Evolutionary conservation across 2,113 vertebrate species (phyloP), one percentile per base, ranked within the genome.

Genomic region (Tyrannus savana): DNA sequence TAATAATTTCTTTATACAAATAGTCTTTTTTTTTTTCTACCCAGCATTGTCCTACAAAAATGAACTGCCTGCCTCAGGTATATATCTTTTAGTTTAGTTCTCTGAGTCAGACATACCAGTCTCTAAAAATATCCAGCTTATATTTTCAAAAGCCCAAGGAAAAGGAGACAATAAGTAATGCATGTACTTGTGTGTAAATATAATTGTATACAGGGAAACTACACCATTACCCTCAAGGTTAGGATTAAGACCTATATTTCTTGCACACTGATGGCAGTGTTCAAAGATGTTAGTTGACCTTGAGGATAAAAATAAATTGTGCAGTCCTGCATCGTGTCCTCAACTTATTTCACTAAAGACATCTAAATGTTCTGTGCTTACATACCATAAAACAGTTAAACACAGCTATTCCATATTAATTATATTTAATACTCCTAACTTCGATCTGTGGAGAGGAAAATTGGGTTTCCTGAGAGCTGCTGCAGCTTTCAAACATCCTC

Each of bases 221-320:
- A 39, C 15, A 77, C 18, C 24, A 35, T 85, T 69, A 68, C 33
- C 10, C 50, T 58, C 52, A 78, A 78, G 37, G 60, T 56, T 62
- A 69, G 41, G 35, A 86, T 74, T 82, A 22, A 95, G 80, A 67
- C n/a, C 59, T 75, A 9, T 60, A 86, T 90, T 84, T 88, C 82
- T 62, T 83, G 62, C 89, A 66, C 58, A 41, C 14, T 44, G 59
- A 71, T 94, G 79, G 74, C 85, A 67, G 55, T 31, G 23, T 50
- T 87, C 77, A 94, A 89, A 96, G 84, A 86, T 64, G 22, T 50
- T 74, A 12, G 67, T 24, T 86, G 90, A 90, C 92, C 95, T 96
- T 95, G 85, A 96, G 47, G 68, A 94, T 72, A 95, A 94, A 91
- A 95, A 94, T 80, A 97, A 79, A 90, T 81, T 17, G 52, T 80